These are phyloP conservation scores for Dendroctonus ponderosae DNA, from an alignment of 1,140 invertebrate species.

Conservation along the genomic window DNA sequence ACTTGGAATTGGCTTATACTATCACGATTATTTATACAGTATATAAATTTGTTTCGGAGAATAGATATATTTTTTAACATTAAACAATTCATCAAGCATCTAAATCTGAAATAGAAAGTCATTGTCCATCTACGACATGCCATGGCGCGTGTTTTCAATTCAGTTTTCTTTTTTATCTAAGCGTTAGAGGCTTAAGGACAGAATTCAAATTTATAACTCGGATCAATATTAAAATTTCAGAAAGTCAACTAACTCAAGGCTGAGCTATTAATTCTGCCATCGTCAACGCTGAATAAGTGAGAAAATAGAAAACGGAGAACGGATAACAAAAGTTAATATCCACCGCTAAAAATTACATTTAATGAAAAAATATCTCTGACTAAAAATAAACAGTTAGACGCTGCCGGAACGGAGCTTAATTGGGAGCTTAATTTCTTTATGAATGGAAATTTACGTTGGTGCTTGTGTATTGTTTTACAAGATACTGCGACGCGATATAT, in stretches of 20 bases:
- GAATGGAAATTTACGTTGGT: conserved; percentile 6
- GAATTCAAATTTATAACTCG: too few species aligned
- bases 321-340: conserved; percentile 19
- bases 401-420: conserved; percentile 14
- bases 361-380: conserved; percentile 27
- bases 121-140: too few species aligned
- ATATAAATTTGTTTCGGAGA: too few species aligned
- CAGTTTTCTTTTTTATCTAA: too few species aligned
- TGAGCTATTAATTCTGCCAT: not conserved
- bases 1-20: conserved; percentile 29
- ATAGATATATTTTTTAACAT: too few species aligned
- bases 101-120: too few species aligned
- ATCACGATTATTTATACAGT: too few species aligned
- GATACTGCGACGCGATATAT: not conserved
- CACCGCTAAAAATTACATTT: conserved; percentile 22
- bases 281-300: not conserved
- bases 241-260: too few species aligned
- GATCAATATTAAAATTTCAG: too few species aligned
- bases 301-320: not conserved
- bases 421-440: conserved; percentile 18
- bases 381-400: conserved; percentile 26
- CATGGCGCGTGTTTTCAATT: too few species aligned
- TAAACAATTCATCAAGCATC: too few species aligned
- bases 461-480: conserved; percentile 12
- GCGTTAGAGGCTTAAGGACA: too few species aligned